Conservation (phyloP, 2,113 vertebrate genomes). For the Dissostichus mawsoni region DNA sequence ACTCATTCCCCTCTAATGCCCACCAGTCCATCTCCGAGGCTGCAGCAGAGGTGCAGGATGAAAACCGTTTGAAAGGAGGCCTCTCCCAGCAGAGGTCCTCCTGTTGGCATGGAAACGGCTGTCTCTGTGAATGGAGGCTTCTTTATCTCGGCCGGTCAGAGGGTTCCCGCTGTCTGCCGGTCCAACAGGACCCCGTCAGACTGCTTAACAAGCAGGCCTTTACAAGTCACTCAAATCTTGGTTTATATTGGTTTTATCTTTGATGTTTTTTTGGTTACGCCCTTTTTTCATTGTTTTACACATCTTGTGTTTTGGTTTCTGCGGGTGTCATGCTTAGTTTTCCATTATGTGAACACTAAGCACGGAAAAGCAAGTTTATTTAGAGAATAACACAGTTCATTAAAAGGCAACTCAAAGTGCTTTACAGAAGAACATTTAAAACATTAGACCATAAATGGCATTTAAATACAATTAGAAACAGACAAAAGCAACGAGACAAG, state of each 20-base stretch:
- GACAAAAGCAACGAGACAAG: too few relatives aligned
- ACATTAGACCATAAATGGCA: too few relatives aligned
- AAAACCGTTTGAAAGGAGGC: conserved; percentile 60
- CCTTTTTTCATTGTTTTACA: conserved; percentile 3
- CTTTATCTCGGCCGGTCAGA: conserved; percentile 58
- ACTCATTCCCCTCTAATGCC: conserved; percentile 48
- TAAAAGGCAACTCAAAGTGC: too few relatives aligned
- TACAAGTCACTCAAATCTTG: background rate
- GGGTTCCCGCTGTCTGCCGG: conserved; percentile 57
- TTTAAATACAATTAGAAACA: too few relatives aligned
- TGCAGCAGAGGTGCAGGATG: conserved; percentile 55
- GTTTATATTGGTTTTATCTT: background rate
- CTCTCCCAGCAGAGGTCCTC: conserved; percentile 63
- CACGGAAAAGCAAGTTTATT: too few relatives aligned
- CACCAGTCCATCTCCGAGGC: conserved; percentile 55
- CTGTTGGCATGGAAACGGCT: conserved; percentile 74
- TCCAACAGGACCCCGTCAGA: conserved; percentile 46
- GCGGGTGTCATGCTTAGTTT: background rate
- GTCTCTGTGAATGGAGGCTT: conserved; percentile 71
- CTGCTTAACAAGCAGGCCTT: conserved; percentile 1
- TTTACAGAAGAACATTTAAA: too few relatives aligned
- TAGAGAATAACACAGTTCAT: too few relatives aligned
- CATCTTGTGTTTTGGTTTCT: background rate
- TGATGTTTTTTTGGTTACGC: background rate
- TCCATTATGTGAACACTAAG: too few relatives aligned